Conservation (phyloP, 2,113 vertebrate species). For the Empidonax traillii region DNA sequence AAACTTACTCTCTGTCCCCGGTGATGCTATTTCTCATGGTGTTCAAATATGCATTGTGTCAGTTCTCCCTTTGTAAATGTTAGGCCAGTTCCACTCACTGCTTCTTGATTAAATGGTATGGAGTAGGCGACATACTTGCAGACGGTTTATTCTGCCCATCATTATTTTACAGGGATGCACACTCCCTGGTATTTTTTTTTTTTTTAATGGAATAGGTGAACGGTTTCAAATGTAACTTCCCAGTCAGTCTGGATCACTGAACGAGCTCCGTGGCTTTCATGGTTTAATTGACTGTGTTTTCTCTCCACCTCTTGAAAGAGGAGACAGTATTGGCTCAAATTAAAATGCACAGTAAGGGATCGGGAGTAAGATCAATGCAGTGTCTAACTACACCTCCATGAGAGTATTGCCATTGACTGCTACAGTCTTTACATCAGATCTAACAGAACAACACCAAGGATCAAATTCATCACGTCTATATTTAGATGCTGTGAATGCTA, state of each 20-base stretch:
- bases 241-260: constrained; percentile 22
- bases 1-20: constrained; percentile 74
- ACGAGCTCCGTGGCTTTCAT: constrained; percentile 3
- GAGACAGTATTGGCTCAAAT: constrained; percentile 13
- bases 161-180: constrained; percentile 54
- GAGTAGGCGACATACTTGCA: constrained; percentile 15
- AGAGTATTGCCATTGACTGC: constrained; percentile 15
- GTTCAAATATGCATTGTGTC: constrained; percentile 79
- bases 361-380: background rate
- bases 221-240: constrained; percentile 53
- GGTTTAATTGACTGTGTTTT: constrained; percentile 40
- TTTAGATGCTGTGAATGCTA: background rate
- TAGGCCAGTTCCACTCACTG: constrained; percentile 50
- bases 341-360: constrained; percentile 16
- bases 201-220: constrained; percentile 52
- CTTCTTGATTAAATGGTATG: constrained; percentile 59
- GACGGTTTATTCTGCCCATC: constrained; percentile 64
- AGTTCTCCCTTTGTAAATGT: constrained; percentile 72
- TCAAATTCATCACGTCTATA: constrained; percentile 20
- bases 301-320: constrained; percentile 39
- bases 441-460: constrained; percentile 16
- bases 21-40: constrained; percentile 74
- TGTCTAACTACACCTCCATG: background rate
- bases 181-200: constrained; percentile 38
- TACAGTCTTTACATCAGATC: constrained; percentile 23